Percentiles rank a stretch among this genome's conserved stretches.
phyloP scores from a whole-genome alignment of 2,113 vertebrate genomes.

The Calonectris borealis region DNA sequence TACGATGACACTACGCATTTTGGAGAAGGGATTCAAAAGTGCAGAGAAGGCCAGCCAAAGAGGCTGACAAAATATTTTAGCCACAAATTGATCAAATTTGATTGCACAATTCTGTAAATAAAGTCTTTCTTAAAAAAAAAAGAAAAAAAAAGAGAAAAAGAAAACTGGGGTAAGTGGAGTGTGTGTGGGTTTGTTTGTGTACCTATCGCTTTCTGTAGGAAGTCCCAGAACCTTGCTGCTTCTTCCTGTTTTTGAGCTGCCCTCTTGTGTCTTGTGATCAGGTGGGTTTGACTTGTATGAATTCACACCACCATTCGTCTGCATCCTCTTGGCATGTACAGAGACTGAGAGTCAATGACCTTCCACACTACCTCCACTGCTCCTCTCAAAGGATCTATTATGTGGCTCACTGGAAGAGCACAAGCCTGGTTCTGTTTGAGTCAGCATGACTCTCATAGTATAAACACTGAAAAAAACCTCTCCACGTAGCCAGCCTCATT shows the following conservation, averaged over 20 bases:
- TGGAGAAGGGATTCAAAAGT: background rate
- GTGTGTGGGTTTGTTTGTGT: background rate
- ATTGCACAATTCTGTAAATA: background rate
- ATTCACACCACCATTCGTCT: background rate
- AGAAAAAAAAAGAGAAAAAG: background rate
- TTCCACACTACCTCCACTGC: slow-evolving; percentile 47
- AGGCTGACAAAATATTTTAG: background rate
- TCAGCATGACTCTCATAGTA: slow-evolving; percentile 63
- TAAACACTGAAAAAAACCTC: slow-evolving; percentile 39
- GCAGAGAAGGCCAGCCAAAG: background rate
- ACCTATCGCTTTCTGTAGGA: background rate
- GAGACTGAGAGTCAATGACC: slow-evolving; percentile 43
- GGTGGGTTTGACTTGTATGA: slow-evolving; percentile 7
- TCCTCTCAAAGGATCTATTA: slow-evolving; percentile 67
- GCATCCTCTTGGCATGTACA: slow-evolving; percentile 24
- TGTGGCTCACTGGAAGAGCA: slow-evolving; percentile 53
- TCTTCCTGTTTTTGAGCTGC: slow-evolving; percentile 15
- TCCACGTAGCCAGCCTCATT: slow-evolving; percentile 17
- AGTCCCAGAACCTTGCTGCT: background rate
- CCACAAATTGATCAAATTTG: background rate
- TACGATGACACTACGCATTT: background rate
- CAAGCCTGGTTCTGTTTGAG: slow-evolving; percentile 59
- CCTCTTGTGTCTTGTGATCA: slow-evolving; percentile 28
- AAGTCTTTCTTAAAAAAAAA: background rate
- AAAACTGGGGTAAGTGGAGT: background rate